Evolutionary conservation across 1,140 invertebrate species (phyloP).

Genomic region (Doryteuthis pealeii): DNA sequence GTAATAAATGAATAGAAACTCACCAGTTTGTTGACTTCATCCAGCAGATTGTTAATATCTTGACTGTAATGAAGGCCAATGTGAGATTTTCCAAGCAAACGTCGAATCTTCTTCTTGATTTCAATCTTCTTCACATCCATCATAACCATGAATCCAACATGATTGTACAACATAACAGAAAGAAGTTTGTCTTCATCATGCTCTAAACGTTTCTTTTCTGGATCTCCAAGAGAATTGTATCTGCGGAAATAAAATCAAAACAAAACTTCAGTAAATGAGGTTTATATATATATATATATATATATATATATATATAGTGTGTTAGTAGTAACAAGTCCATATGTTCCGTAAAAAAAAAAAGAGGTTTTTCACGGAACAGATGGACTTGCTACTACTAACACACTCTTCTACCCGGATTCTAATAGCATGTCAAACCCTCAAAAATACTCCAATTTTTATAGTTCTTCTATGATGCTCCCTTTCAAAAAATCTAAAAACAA

Average conservation of each 20-base stretch:
- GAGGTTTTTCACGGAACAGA: no score
- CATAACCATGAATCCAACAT: constrained; percentile 96
- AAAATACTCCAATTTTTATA: no score
- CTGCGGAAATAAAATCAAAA: constrained; percentile 52
- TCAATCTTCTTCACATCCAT: constrained; percentile 84
- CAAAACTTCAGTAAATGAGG: not conserved
- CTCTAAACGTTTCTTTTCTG: constrained; percentile 92
- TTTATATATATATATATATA: not conserved
- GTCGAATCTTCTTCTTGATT: constrained; percentile 86
- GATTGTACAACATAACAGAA: constrained; percentile 93
- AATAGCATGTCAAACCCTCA: no score
- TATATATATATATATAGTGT: no score
- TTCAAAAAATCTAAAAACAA: no score
- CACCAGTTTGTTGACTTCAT: constrained; percentile 93
- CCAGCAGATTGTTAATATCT: constrained; percentile 94
- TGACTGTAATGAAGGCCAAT: constrained; percentile 97
- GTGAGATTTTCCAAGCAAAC: constrained; percentile 95
- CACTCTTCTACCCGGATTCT: no score
- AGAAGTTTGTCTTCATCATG: constrained; percentile 97
- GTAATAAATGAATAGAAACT: no score
- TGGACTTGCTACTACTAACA: no score
- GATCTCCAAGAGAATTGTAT: constrained; percentile 90
- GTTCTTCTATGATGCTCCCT: no score
- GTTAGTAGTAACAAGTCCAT: no score
- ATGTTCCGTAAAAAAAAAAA: no score